phyloP scores from a whole-genome alignment of 2,797 vertebrate species.

The Dromococcyx pavoninus region DNA sequence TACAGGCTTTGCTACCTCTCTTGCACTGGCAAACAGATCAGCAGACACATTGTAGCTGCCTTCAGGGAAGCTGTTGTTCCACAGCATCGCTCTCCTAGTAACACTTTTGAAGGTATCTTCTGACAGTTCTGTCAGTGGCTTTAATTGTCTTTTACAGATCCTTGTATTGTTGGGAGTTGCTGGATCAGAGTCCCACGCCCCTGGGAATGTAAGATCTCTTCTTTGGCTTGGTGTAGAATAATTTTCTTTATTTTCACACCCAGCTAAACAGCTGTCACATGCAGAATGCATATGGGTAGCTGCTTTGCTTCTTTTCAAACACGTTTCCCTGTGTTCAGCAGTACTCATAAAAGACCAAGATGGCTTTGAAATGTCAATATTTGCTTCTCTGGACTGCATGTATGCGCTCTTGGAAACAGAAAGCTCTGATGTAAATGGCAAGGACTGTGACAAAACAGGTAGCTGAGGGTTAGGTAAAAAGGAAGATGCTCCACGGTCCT shows the following conservation, averaged over 20 bases:
- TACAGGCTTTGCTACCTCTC: conserved; percentile 1
- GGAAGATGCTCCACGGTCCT: neutral
- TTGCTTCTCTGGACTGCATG: neutral
- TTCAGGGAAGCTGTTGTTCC: neutral
- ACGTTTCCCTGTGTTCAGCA: neutral
- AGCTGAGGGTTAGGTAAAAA: neutral
- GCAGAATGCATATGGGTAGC: neutral
- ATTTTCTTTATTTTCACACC: conserved; percentile 45
- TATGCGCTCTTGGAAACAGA: neutral
- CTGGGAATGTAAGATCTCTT: neutral
- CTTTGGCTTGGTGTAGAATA: neutral
- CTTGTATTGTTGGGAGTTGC: neutral
- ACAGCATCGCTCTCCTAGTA: neutral
- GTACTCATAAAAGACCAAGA: neutral
- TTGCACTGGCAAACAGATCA: conserved; percentile 75
- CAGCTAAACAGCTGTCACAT: neutral
- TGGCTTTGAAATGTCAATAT: neutral
- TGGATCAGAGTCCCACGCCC: neutral
- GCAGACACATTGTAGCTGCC: conserved; percentile 75
- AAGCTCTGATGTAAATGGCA: neutral
- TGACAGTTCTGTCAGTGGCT: conserved; percentile 9
- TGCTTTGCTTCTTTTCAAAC: conserved; percentile 8
- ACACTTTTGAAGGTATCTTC: neutral
- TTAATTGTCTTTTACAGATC: neutral
- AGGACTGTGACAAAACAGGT: neutral